These are phyloP conservation scores for Silurus meridionalis DNA, from an alignment of 2,113 vertebrate species.

Conservation along the genomic window DNA sequence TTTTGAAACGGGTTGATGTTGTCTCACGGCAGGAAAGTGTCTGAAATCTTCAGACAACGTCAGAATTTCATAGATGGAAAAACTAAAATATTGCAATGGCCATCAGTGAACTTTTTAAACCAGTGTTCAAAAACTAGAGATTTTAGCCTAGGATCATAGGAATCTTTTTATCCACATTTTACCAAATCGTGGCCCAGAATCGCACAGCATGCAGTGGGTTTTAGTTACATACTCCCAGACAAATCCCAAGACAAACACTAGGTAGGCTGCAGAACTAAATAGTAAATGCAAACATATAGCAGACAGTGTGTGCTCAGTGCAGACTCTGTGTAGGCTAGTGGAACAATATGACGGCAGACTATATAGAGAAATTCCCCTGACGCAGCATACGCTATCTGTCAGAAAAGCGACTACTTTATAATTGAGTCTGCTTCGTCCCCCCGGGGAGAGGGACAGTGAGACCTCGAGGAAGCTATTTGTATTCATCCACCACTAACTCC, in stretches of 20 bases:
- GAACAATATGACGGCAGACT: constrained; percentile 2
- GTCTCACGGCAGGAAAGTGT: too few species aligned
- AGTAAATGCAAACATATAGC: neutral
- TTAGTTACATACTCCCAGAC: neutral
- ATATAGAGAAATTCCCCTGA: constrained; percentile 22
- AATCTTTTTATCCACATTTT: too few species aligned
- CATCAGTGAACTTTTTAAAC: too few species aligned
- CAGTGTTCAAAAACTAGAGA: too few species aligned
- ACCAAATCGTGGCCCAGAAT: too few species aligned
- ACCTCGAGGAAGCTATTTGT: constrained; percentile 62
- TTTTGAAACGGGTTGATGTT: too few species aligned
- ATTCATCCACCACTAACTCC: constrained; percentile 58
- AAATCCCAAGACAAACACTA: neutral
- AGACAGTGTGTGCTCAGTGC: neutral
- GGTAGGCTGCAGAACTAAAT: neutral
- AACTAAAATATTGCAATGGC: too few species aligned
- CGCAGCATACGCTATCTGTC: constrained; percentile 3
- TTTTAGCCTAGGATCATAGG: too few species aligned
- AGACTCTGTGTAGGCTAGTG: neutral
- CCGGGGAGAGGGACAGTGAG: constrained; percentile 29
- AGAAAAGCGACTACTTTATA: constrained; percentile 31
- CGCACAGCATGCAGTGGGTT: too few species aligned
- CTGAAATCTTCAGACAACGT: too few species aligned
- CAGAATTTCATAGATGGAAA: neutral
- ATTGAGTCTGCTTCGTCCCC: constrained; percentile 27